Percentiles rank a stretch among this genome's conserved stretches.
Evolutionary conservation across 2,113 vertebrate species (phyloP).

Genomic region (Dipodomys spectabilis): DNA sequence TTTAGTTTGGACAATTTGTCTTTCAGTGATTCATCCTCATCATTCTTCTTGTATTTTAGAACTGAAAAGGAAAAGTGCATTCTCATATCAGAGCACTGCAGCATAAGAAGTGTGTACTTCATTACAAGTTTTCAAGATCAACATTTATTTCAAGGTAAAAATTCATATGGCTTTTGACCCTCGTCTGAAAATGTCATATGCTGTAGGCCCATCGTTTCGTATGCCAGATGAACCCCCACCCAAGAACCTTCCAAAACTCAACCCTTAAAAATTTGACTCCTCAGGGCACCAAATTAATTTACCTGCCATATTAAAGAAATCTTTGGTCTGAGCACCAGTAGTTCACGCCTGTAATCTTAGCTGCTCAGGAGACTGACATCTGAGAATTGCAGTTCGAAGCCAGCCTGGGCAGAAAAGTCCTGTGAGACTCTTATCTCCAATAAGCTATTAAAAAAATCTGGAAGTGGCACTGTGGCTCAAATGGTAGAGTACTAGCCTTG

Average conservation of each 20-base stretch:
- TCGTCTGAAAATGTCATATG: neutral
- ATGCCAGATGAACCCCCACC: neutral
- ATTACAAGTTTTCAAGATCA: neutral
- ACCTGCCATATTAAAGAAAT: neutral
- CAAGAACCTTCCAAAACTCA: neutral
- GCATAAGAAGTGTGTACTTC: neutral
- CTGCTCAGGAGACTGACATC: too few species aligned
- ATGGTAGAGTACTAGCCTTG: too few species aligned
- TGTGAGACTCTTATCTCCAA: too few species aligned
- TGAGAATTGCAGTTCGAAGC: too few species aligned
- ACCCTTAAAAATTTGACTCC: neutral
- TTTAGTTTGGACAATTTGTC: constrained; percentile 94
- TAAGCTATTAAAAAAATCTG: too few species aligned
- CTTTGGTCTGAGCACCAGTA: too few species aligned
- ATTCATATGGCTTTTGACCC: neutral
- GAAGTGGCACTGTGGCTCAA: too few species aligned
- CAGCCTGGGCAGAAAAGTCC: too few species aligned
- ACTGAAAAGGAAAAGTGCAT: constrained; percentile 87
- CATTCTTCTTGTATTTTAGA: constrained; percentile 95
- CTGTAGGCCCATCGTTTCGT: neutral
- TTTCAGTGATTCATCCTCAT: constrained; percentile 95
- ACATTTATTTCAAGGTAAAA: neutral
- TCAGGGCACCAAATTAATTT: neutral
- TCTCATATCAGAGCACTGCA: neutral
- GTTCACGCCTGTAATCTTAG: too few species aligned